Conservation (phyloP, 1,140 invertebrate species). For the Scaptodrosophila lebanonensis region DNA sequence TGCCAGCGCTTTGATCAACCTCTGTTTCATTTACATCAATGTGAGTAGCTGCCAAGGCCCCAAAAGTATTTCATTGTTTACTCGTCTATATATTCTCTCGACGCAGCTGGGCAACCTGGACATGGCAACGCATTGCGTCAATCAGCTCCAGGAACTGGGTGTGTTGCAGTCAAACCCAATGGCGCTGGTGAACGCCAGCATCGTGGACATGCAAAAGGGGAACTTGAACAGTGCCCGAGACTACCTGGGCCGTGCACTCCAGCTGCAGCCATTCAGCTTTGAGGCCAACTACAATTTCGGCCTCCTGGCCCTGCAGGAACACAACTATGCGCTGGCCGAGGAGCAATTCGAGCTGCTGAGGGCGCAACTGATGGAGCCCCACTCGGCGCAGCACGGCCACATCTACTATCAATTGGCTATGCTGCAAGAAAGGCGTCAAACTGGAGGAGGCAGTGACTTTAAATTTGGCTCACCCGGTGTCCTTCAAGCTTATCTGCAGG, state of each 20-base stretch:
- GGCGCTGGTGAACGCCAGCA: conserved; percentile 93
- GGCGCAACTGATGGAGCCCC: conserved; percentile 72
- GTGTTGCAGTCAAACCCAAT: conserved; percentile 85
- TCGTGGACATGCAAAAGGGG: conserved; percentile 85
- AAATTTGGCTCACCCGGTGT: conserved; percentile 85
- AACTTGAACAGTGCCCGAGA: conserved; percentile 87
- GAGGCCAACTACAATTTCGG: conserved; percentile 96
- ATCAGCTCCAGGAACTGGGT: conserved; percentile 86
- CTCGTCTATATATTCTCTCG: conserved; percentile 29
- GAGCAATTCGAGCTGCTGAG: conserved; percentile 86
- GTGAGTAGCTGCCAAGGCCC: conserved; percentile 78
- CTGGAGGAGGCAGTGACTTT: conserved; percentile 68
- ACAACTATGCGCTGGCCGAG: conserved; percentile 79
- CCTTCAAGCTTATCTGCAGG: conserved; percentile 89
- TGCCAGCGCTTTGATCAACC: conserved; percentile 91
- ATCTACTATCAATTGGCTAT: conserved; percentile 92
- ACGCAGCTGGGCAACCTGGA: conserved; percentile 90
- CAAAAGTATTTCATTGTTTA: not conserved
- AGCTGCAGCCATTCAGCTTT: conserved; percentile 89
- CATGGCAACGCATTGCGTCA: conserved; percentile 89
- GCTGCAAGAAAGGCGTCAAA: conserved; percentile 82
- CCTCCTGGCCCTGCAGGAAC: conserved; percentile 85
- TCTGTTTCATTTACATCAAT: conserved; percentile 93
- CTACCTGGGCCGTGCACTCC: conserved; percentile 87
- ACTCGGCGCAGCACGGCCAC: conserved; percentile 82